A percentile compares a stretch with the other conserved stretches of the same genome.
phyloP scores from a whole-genome alignment of 2,888 invertebrate genomes.

The Zhengitettix transpicula region DNA sequence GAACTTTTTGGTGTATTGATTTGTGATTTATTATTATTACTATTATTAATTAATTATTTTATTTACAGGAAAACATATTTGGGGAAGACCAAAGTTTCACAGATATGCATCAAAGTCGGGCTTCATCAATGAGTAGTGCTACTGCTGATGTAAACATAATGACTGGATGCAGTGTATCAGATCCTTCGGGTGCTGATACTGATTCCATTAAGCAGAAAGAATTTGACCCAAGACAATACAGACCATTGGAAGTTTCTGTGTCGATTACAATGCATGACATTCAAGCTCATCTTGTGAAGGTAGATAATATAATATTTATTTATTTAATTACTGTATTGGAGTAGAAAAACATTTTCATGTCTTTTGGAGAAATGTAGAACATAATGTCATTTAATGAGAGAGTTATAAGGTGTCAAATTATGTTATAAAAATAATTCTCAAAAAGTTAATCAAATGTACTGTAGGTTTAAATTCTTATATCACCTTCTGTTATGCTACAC shows the following conservation, averaged over 20 bases:
- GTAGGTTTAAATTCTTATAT: not conserved
- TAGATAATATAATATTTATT: constrained; percentile 19
- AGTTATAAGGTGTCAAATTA: too few species aligned
- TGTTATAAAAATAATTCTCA: too few species aligned
- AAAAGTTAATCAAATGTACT: not conserved
- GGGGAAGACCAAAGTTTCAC: constrained; percentile 90
- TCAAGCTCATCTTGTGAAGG: constrained; percentile 81
- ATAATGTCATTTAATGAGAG: too few species aligned
- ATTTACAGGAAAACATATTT: constrained; percentile 76
- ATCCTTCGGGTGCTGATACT: constrained; percentile 24
- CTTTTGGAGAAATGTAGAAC: too few species aligned
- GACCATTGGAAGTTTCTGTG: constrained; percentile 81
- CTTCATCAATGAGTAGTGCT: not conserved
- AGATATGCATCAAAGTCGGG: constrained; percentile 57
- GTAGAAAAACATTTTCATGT: too few species aligned
- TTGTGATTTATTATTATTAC: too few species aligned
- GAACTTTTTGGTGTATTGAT: too few species aligned
- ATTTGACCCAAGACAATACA: constrained; percentile 64
- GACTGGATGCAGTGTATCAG: constrained; percentile 22
- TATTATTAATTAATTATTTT: constrained; percentile 6
- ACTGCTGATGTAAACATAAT: constrained; percentile 18
- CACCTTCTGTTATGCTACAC: not conserved
- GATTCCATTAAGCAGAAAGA: constrained; percentile 13
- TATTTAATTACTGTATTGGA: not conserved
- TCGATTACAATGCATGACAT: constrained; percentile 90